phyloP scores from a whole-genome alignment of 1,140 invertebrate species.

The Rhyacophila brunnea region DNA sequence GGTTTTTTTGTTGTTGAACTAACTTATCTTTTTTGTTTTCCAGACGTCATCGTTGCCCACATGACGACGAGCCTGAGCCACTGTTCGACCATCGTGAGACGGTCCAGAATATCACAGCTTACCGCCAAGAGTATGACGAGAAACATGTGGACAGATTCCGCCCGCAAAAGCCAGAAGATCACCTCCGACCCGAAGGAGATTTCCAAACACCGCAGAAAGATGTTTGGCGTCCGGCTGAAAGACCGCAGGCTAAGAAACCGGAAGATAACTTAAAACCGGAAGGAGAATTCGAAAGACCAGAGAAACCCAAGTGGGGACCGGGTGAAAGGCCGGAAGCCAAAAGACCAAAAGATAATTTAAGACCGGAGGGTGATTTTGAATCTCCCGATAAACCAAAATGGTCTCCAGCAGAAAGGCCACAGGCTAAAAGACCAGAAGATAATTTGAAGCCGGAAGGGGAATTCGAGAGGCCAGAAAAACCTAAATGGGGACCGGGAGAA shows the following conservation, averaged over 20 bases:
- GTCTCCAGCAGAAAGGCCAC: slow-evolving; percentile 45
- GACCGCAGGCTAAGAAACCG: slow-evolving; percentile 46
- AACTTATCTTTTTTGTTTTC: slow-evolving; percentile 39
- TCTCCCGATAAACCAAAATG: slow-evolving; percentile 48
- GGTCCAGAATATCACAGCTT: slow-evolving; percentile 60
- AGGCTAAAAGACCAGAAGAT: slow-evolving; percentile 51
- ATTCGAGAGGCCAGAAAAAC: slow-evolving; percentile 46
- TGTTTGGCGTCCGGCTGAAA: slow-evolving; percentile 47
- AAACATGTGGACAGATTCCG: slow-evolving; percentile 59
- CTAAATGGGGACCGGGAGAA: slow-evolving; percentile 51
- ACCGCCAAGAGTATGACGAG: slow-evolving; percentile 64
- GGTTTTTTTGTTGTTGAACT: too few relatives aligned
- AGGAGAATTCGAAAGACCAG: slow-evolving; percentile 58
- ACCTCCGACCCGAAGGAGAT: slow-evolving; percentile 59
- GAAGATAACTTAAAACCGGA: slow-evolving; percentile 57
- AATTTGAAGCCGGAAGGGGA: slow-evolving; percentile 56
- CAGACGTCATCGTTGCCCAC: slow-evolving; percentile 64
- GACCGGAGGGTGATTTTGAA: slow-evolving; percentile 58
- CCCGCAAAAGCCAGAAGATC: slow-evolving; percentile 57
- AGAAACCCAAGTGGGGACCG: slow-evolving; percentile 50
- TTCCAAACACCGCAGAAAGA: slow-evolving; percentile 54
- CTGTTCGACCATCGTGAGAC: slow-evolving; percentile 54
- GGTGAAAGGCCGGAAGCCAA: slow-evolving; percentile 57
- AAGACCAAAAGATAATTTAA: slow-evolving; percentile 59
- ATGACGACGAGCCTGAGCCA: slow-evolving; percentile 60